Percentiles rank a stretch among this genome's conserved stretches.
Evolutionary conservation across 2,113 vertebrate species (phyloP).

Genomic region (Hemichromis elongatus): DNA sequence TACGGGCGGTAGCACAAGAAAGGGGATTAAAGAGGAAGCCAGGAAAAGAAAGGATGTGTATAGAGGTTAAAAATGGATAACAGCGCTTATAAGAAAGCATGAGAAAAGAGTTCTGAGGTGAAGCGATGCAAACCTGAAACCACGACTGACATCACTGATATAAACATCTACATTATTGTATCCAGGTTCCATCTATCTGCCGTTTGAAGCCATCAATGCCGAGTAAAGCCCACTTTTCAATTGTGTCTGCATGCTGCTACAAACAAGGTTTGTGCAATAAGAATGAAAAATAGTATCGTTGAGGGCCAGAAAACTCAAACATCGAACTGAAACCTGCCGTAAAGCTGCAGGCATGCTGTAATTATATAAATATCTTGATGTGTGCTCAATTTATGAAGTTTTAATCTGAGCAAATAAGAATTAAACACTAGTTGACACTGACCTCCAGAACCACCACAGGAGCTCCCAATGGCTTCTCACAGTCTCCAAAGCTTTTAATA

Average conservation of each 20-base stretch:
- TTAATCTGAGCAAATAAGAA: neutral
- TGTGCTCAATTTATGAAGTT: neutral
- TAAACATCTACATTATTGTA: neutral
- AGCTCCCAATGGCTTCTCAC: neutral
- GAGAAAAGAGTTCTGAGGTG: neutral
- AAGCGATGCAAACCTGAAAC: neutral
- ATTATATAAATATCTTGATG: neutral
- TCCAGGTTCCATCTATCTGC: neutral
- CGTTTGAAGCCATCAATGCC: fast-evolving
- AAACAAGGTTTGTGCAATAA: neutral
- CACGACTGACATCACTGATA: neutral
- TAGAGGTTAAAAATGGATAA: neutral
- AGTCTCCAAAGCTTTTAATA: neutral
- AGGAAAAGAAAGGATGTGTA: neutral
- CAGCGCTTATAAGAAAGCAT: neutral
- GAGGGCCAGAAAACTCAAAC: neutral
- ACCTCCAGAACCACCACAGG: neutral
- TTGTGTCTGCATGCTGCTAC: neutral
- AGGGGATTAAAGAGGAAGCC: neutral
- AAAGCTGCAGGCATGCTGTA: neutral
- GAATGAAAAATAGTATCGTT: neutral
- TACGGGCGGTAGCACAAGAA: neutral
- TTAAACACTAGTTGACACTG: neutral
- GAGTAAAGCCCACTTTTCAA: neutral
- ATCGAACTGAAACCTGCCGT: neutral